Conservation (phyloP, 2,113 vertebrate species). For the Aix galericulata region DNA sequence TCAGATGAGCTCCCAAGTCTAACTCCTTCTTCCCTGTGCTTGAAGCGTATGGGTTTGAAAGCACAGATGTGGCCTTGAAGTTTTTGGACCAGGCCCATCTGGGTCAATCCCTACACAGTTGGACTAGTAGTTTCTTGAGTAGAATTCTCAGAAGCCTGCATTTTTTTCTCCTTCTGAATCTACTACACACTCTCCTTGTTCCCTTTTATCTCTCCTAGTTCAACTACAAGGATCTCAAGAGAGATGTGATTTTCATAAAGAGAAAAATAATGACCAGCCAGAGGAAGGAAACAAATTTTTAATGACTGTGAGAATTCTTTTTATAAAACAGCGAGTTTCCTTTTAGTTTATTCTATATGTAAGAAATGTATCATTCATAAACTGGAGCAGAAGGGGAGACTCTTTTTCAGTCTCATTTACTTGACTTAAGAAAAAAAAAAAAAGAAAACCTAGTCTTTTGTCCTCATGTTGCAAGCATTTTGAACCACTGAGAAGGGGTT, state of each 20-base stretch:
- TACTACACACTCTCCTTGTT: constrained; percentile 42
- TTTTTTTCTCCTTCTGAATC: constrained; percentile 57
- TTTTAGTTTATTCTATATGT: not conserved
- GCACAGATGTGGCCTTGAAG: constrained; percentile 58
- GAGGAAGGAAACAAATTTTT: constrained; percentile 69
- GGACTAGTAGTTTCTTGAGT: constrained; percentile 44
- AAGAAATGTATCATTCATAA: not conserved
- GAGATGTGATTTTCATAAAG: constrained; percentile 76
- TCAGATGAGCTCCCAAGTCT: constrained; percentile 61
- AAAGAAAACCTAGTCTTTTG: not conserved
- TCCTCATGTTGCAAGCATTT: not conserved
- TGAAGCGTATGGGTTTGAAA: constrained; percentile 43
- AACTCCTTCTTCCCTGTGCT: constrained; percentile 34
- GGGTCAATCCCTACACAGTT: constrained; percentile 47
- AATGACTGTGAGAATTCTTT: constrained; percentile 54
- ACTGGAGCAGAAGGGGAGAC: not conserved
- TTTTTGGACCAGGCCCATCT: constrained; percentile 51
- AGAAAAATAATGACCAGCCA: constrained; percentile 72
- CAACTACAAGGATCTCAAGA: constrained; percentile 67
- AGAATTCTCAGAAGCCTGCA: constrained; percentile 45
- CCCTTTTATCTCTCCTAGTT: constrained; percentile 77
- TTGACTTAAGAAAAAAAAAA: not conserved
- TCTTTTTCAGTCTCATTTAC: not conserved
- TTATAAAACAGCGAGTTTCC: constrained; percentile 15
- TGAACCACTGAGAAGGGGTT: not conserved